Evolutionary conservation across 2,888 invertebrate species (phyloP).

Genomic region (Mechanitis messenoides): DNA sequence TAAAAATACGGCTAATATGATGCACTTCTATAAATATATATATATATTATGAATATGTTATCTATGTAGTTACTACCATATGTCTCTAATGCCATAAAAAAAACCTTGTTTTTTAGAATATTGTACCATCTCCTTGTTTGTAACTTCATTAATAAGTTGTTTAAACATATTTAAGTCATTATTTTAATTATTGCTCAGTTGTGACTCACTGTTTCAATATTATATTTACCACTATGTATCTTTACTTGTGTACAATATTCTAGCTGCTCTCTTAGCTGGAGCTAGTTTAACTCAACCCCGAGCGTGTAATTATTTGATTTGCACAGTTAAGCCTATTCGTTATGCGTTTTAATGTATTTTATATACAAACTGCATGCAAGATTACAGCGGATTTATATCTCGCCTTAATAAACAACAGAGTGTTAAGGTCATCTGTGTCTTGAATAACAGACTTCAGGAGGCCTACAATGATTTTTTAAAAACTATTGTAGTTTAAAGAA

Average conservation of each 20-base stretch:
- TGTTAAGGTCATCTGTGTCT: slow-evolving; percentile 33
- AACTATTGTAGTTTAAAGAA: no score
- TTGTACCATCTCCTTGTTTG: no score
- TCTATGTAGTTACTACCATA: no score
- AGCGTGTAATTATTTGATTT: slow-evolving; percentile 20
- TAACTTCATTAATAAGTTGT: no score
- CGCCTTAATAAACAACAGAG: slow-evolving; percentile 59
- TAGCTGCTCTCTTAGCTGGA: background rate
- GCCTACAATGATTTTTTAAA: no score
- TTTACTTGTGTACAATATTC: background rate
- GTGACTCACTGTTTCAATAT: no score
- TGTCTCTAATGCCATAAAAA: no score
- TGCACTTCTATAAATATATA: background rate
- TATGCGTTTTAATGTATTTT: slow-evolving; percentile 50
- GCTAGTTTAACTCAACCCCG: background rate
- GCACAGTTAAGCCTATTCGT: slow-evolving; percentile 45
- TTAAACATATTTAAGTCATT: no score
- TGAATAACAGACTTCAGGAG: slow-evolving; percentile 55
- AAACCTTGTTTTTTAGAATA: no score
- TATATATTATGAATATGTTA: no score
- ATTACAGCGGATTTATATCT: slow-evolving; percentile 50
- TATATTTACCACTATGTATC: no score
- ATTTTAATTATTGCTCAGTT: no score
- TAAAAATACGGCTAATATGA: background rate
- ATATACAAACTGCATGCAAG: slow-evolving; percentile 45